These are phyloP conservation scores for Vicugna pacos DNA, from an alignment of 2,113 vertebrate genomes.

Conservation along the genomic window DNA sequence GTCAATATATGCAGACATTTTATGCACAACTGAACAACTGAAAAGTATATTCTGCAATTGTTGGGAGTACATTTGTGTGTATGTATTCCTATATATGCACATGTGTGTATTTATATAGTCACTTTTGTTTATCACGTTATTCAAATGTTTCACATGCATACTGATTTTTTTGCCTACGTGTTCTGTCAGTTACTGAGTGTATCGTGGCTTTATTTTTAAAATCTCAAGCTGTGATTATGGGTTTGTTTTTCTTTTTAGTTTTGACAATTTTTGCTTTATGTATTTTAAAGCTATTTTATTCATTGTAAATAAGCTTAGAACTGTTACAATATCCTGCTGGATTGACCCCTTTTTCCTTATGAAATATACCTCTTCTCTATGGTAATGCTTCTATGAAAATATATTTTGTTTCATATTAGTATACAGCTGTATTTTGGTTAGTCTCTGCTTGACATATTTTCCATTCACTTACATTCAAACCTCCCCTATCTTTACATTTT, in stretches of 20 bases:
- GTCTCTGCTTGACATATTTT: not conserved
- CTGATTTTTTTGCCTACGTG: not conserved
- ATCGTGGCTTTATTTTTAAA: not conserved
- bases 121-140: not conserved
- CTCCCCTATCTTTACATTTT: not conserved
- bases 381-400: not conserved
- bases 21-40: not conserved
- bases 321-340: not conserved
- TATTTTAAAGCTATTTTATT: not conserved
- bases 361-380: not conserved
- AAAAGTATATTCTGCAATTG: not conserved
- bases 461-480: not conserved
- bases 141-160: not conserved
- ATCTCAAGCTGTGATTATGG: not conserved
- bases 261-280: not conserved
- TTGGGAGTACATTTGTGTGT: not conserved
- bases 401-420: not conserved
- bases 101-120: not conserved
- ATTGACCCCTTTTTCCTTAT: not conserved
- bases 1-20: not conserved
- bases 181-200: not conserved
- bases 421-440: not conserved
- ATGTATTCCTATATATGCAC: not conserved
- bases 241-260: not conserved
- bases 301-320: not conserved